Evolutionary conservation across 2,797 vertebrate genomes (phyloP).

Genomic region (Rhinichthys osculus): DNA sequence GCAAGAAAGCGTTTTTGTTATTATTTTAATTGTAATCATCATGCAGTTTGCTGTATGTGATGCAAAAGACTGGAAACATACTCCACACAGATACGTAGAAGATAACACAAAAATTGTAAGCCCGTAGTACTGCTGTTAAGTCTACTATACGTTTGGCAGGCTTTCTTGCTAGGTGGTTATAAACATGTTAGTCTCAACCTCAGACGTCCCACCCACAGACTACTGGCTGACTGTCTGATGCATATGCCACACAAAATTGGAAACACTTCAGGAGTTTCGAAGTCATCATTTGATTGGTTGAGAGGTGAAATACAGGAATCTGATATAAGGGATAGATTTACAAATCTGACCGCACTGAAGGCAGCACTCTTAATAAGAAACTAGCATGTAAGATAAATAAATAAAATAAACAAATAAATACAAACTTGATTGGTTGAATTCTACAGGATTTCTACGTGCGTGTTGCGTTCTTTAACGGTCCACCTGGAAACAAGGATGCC

Average conservation of each 20-base stretch:
- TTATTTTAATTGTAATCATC: not conserved
- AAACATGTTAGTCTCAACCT: not conserved
- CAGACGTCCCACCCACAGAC: too few relatives aligned
- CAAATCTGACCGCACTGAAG: not conserved
- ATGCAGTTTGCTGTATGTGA: not conserved
- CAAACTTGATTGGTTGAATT: too few relatives aligned
- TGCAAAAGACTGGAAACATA: not conserved
- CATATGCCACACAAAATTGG: too few relatives aligned
- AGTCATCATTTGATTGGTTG: not conserved
- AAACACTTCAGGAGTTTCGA: too few relatives aligned
- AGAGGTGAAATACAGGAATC: conserved; percentile 1
- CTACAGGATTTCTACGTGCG: too few relatives aligned
- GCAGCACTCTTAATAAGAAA: not conserved
- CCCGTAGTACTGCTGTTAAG: not conserved
- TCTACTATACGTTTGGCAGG: not conserved
- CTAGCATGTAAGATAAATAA: not conserved
- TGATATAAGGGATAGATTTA: not conserved
- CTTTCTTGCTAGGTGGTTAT: not conserved
- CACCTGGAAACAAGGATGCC: too few relatives aligned
- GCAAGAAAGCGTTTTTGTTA: not conserved
- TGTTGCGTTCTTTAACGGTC: too few relatives aligned
- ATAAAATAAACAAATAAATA: too few relatives aligned
- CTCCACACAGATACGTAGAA: not conserved
- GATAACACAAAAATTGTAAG: not conserved
- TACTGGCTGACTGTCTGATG: too few relatives aligned